phyloP scores from a whole-genome alignment of 2,113 vertebrate species.

The Todiramphus saurophagus region DNA sequence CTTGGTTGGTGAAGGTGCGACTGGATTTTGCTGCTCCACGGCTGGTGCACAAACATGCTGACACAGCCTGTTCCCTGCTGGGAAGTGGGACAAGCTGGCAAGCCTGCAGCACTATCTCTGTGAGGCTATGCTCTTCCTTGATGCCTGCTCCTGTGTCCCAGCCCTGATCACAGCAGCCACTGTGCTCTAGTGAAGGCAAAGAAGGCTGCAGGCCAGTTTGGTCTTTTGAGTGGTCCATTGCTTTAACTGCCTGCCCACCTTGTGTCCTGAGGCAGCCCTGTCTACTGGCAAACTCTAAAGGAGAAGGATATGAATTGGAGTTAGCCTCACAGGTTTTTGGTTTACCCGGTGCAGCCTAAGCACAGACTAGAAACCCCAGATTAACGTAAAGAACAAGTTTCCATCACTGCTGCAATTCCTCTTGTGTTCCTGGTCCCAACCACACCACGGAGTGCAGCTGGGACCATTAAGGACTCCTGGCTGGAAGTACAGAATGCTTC shows the following conservation, averaged over 20 bases:
- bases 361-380: not conserved
- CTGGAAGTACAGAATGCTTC: not conserved
- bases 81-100: not conserved
- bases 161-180: not conserved
- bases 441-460: not conserved
- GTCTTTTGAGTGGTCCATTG: not conserved
- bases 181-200: not conserved
- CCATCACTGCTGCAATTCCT: not conserved
- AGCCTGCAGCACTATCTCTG: not conserved
- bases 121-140: not conserved
- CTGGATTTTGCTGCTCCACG: not conserved
- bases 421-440: not conserved
- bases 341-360: not conserved
- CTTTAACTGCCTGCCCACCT: not conserved
- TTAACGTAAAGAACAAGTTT: not conserved
- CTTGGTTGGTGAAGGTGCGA: not conserved
- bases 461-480: not conserved
- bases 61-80: not conserved
- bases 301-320: not conserved
- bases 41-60: accelerated
- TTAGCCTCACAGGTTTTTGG: not conserved
- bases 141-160: not conserved
- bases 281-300: not conserved
- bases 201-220: not conserved
- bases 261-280: not conserved